These are phyloP conservation scores for Leucoptera coffeella DNA, from an alignment of 2,888 invertebrate genomes.

Conservation along the genomic window DNA sequence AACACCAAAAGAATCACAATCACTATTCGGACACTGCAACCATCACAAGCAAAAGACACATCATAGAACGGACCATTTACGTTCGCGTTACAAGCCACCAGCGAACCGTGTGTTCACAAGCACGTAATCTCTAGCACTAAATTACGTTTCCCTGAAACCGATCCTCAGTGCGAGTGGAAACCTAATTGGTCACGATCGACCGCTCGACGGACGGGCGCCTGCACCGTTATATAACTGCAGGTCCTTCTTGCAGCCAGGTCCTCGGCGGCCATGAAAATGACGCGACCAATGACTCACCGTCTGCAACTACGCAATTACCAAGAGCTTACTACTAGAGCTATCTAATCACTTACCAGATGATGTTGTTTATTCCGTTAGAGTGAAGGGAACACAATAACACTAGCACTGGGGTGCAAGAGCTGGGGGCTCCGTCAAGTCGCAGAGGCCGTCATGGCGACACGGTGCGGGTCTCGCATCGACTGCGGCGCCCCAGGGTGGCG, in stretches of 20 bases:
- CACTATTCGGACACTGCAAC: too few relatives aligned
- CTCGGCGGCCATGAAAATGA: slow-evolving; percentile 43
- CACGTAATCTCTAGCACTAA: too few relatives aligned
- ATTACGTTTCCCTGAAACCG: slow-evolving; percentile 44
- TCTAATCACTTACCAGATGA: too few relatives aligned
- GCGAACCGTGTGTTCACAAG: slow-evolving; percentile 29
- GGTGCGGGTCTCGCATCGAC: slow-evolving; percentile 35
- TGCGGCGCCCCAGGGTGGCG: slow-evolving; percentile 25
- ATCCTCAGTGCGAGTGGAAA: slow-evolving; percentile 22
- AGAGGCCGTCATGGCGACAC: slow-evolving; percentile 38
- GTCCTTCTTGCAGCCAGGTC: slow-evolving; percentile 27
- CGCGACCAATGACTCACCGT: slow-evolving; percentile 46
- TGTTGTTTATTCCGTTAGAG: too few relatives aligned
- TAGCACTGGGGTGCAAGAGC: neutral
- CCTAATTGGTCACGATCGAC: slow-evolving; percentile 29
- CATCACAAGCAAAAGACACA: too few relatives aligned
- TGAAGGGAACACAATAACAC: too few relatives aligned
- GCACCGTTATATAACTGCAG: slow-evolving; percentile 32
- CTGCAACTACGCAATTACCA: slow-evolving; percentile 16
- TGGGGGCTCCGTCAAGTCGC: slow-evolving; percentile 24
- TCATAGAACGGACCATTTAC: too few relatives aligned
- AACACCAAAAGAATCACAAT: too few relatives aligned
- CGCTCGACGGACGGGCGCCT: slow-evolving; percentile 15
- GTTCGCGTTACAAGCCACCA: too few relatives aligned
- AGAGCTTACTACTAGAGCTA: too few relatives aligned